These are phyloP conservation scores for Leuciscus waleckii DNA, from an alignment of 2,797 vertebrate species.

Conservation along the genomic window DNA sequence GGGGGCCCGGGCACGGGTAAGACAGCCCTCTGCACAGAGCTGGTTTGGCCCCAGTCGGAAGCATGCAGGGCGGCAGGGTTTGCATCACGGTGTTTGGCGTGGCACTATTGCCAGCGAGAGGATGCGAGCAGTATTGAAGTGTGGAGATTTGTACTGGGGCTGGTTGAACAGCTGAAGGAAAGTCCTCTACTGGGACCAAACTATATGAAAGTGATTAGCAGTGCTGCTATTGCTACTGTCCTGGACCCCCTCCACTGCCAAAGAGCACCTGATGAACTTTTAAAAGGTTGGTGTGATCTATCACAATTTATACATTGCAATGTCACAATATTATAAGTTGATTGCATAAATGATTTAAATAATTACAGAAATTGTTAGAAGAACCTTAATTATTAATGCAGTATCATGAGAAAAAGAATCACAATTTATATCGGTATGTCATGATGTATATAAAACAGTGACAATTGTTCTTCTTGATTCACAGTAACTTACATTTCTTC, in stretches of 20 bases:
- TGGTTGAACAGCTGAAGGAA: slow-evolving; percentile 77
- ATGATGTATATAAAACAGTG: not conserved
- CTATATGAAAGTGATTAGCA: slow-evolving; percentile 70
- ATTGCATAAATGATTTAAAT: not conserved
- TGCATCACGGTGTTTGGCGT: slow-evolving; percentile 76
- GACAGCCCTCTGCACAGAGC: slow-evolving; percentile 79
- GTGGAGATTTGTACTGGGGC: slow-evolving; percentile 77
- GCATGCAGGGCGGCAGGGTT: slow-evolving; percentile 67
- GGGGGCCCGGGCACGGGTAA: slow-evolving; percentile 84
- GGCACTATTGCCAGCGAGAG: slow-evolving; percentile 83
- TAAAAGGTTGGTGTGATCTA: slow-evolving; percentile 76
- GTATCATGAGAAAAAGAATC: not conserved
- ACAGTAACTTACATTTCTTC: not conserved
- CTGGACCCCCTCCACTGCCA: slow-evolving; percentile 75
- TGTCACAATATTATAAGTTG: not conserved
- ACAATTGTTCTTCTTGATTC: not conserved
- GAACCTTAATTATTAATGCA: not conserved
- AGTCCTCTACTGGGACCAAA: slow-evolving; percentile 72
- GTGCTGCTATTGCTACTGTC: slow-evolving; percentile 53
- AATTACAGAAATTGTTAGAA: not conserved
- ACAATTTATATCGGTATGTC: not conserved
- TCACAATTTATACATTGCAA: not conserved
- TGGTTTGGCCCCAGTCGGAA: slow-evolving; percentile 78
- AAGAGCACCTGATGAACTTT: slow-evolving; percentile 80
- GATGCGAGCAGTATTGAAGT: slow-evolving; percentile 72